Base-by-base conservation (phyloP, 2,888 invertebrate species). In the Desoria tigrina region DNA sequence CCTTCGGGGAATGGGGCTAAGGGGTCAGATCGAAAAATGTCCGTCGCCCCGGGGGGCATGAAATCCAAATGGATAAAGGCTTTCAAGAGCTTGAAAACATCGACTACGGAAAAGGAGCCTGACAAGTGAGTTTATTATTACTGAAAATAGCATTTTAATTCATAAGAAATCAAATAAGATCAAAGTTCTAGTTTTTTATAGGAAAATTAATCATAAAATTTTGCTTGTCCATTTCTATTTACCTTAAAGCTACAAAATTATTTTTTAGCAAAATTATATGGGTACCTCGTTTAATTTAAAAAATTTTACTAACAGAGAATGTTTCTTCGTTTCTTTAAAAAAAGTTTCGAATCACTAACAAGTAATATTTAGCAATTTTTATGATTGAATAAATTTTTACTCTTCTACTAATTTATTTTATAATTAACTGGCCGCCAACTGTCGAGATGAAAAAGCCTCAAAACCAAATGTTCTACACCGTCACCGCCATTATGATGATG, bases 51-150 rank as follows among this genome's bases (percentile, higher is more conserved):
- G 14, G 74, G 76, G 14, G 77, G 77, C 24, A 95, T 95, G 88
- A 95, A 95, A 84, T 93, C 90, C 80, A 95, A 95, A 85, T 96
- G 96, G 96, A 84, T 95, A 78, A 96, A 95, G 82, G 96, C 96
- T 74, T 94, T 96, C 85, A 90, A 92, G 81, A 94, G 92, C 82
- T 85, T 96, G 76, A 94, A 94, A 83, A 91, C 92, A 32, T 53
- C 69, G 26, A 55, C 82, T 80, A 55, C 78, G 23, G 66, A 83
- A 80, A 82, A 79, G 76, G 80, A 79, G 77, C 78, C 81, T 64
- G 87, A 88, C 79, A 88, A 87, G 88, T 88, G 81, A 86, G 87
- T 84, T 3, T 21, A 18, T 9, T 49, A 9, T 39, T n/a, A n/a
- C n/a, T n/a, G n/a, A n/a, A n/a, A n/a, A n/a, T n/a, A n/a, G n/a